Conservation (phyloP, 2,113 vertebrate species). For the Tympanuchus pallidicinctus region DNA sequence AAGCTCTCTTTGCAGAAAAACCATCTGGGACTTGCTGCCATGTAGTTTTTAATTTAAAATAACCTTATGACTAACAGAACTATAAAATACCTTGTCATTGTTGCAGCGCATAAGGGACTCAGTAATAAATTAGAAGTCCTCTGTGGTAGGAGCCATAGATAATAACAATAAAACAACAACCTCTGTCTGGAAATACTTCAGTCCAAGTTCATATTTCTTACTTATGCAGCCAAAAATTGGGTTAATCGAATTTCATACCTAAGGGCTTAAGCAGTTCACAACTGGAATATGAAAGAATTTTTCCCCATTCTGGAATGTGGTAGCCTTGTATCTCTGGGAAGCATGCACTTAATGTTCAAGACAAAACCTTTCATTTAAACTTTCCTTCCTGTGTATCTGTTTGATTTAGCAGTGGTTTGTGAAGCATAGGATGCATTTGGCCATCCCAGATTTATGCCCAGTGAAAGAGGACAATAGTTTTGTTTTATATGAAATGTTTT, state of each 20-base stretch:
- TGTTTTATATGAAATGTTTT: background rate
- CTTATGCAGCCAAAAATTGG: background rate
- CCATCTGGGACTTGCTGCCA: background rate
- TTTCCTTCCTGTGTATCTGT: background rate
- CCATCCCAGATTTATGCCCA: background rate
- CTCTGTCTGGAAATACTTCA: background rate
- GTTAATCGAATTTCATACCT: conserved; percentile 18
- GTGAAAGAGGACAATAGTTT: background rate
- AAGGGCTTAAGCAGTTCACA: background rate
- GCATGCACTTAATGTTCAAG: background rate
- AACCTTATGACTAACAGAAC: background rate
- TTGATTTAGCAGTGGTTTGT: background rate
- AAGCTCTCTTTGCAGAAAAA: background rate
- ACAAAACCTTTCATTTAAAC: background rate
- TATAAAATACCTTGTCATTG: conserved; percentile 22
- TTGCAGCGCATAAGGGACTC: background rate
- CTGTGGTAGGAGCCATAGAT: background rate
- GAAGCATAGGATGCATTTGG: background rate
- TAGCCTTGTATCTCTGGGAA: background rate
- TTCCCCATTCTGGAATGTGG: background rate
- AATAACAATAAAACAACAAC: conserved; percentile 1
- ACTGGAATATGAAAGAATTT: background rate
- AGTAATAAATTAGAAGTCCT: background rate
- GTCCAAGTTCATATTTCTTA: background rate
- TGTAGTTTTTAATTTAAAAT: background rate